Evolutionary conservation across 2,888 invertebrate genomes (phyloP).

Genomic region (Xylophagus ater): DNA sequence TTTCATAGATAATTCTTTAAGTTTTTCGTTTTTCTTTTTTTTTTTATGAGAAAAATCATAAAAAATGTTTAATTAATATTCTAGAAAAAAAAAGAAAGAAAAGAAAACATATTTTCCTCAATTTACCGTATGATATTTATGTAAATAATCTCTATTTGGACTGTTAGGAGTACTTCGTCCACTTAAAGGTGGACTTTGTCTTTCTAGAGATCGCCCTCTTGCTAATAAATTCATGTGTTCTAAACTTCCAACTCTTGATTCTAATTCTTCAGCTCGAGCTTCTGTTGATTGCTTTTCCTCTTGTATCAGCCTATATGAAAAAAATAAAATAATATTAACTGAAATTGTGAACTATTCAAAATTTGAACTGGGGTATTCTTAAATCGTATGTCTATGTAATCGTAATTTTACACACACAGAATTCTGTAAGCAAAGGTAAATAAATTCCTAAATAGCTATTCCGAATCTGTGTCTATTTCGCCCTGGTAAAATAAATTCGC

Average conservation of each 20-base stretch:
- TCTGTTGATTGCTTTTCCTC: slow-evolving; percentile 97
- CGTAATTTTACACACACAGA: too few species aligned
- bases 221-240: slow-evolving; percentile 84
- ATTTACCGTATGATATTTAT: slow-evolving; percentile 94
- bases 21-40: not conserved
- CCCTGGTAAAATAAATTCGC: too few species aligned
- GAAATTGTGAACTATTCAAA: too few species aligned
- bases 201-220: slow-evolving; percentile 57
- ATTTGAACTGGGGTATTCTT: too few species aligned
- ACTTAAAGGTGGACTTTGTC: slow-evolving; percentile 74
- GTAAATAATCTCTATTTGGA: slow-evolving; percentile 71
- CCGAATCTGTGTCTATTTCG: too few species aligned
- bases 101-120: not conserved
- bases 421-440: too few species aligned
- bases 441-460: too few species aligned
- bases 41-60: too few species aligned
- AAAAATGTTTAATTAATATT: not conserved
- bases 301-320: slow-evolving; percentile 50
- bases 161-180: slow-evolving; percentile 83
- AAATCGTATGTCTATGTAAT: too few species aligned
- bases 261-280: slow-evolving; percentile 92
- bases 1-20: too few species aligned
- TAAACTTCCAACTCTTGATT: slow-evolving; percentile 87
- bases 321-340: slow-evolving; percentile 10
- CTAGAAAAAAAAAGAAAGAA: not conserved